Evolutionary conservation across 2,113 vertebrate species (phyloP).

Genomic region (Onychorhynchus coronatus): DNA sequence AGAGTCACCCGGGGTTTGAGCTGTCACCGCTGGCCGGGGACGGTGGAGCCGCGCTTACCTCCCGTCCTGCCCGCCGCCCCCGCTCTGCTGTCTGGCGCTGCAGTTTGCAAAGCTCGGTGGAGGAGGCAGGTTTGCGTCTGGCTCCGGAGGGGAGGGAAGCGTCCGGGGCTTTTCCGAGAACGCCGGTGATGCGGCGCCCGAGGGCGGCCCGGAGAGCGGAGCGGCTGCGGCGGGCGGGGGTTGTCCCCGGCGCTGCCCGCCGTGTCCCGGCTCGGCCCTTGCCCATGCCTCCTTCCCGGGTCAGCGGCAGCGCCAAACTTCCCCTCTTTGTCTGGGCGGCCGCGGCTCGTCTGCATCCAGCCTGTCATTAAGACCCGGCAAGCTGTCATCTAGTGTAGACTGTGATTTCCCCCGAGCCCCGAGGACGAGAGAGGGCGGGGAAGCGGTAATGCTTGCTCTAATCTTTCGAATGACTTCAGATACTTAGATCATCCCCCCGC

Average conservation of each 20-base stretch:
- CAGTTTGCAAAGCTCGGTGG: not conserved
- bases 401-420: not conserved
- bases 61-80: not conserved
- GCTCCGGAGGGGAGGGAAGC: not conserved
- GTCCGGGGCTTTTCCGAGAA: not conserved
- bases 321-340: constrained; percentile 6
- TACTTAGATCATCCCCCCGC: not conserved
- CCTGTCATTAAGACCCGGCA: constrained; percentile 15
- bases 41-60: not conserved
- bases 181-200: not conserved
- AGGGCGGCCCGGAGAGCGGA: not conserved
- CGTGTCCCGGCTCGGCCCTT: not conserved
- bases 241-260: not conserved
- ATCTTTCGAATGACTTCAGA: not conserved
- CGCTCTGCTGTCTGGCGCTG: not conserved
- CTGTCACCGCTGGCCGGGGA: not conserved
- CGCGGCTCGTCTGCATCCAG: not conserved
- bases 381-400: constrained; percentile 15
- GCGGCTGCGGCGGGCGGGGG: not conserved
- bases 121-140: not conserved
- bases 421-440: not conserved
- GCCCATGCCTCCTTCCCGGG: not conserved
- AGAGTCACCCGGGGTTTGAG: not conserved
- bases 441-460: not conserved
- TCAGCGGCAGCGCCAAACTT: not conserved